Conservation (phyloP, 2,797 vertebrate species). For the Myiotriccus ornatus region DNA sequence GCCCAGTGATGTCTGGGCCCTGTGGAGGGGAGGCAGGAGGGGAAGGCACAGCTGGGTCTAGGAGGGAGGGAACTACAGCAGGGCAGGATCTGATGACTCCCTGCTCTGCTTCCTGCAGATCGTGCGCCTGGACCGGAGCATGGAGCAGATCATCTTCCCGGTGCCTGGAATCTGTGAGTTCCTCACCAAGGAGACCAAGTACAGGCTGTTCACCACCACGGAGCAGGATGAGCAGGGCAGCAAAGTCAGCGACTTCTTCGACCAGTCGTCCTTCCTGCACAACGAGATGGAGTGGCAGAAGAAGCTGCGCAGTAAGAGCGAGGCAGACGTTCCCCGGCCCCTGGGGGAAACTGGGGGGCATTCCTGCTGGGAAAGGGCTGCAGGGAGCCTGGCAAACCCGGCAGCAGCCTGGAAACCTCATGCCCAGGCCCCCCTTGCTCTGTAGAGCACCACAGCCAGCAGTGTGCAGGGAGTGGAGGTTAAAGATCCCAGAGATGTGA, state of each 20-base stretch:
- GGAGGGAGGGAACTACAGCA: background rate
- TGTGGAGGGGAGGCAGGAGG: background rate
- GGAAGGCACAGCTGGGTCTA: background rate
- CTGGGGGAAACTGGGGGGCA: background rate
- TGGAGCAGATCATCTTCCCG: slow-evolving; percentile 98
- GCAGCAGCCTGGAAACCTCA: background rate
- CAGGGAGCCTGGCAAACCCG: too few species aligned
- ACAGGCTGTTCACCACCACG: slow-evolving; percentile 90
- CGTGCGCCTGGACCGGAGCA: slow-evolving; percentile 93
- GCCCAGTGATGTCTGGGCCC: background rate
- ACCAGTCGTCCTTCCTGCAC: slow-evolving; percentile 93
- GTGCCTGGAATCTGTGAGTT: slow-evolving; percentile 94
- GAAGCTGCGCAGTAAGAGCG: slow-evolving; percentile 89
- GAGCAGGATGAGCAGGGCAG: slow-evolving; percentile 98
- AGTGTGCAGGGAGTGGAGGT: background rate
- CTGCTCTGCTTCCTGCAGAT: slow-evolving; percentile 76
- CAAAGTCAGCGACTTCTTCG: slow-evolving; percentile 97
- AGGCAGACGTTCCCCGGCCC: background rate
- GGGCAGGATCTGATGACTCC: background rate
- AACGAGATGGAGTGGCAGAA: slow-evolving; percentile 99
- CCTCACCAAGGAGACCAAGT: slow-evolving; percentile 92
- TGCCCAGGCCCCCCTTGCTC: background rate
- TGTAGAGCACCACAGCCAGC: background rate
- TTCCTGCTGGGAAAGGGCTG: background rate
- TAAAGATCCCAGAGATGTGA: background rate